A percentile compares a stretch with the other conserved stretches of the same genome.
Conservation (phyloP, 2,113 vertebrate genomes). For the Myocastor coypus region DNA sequence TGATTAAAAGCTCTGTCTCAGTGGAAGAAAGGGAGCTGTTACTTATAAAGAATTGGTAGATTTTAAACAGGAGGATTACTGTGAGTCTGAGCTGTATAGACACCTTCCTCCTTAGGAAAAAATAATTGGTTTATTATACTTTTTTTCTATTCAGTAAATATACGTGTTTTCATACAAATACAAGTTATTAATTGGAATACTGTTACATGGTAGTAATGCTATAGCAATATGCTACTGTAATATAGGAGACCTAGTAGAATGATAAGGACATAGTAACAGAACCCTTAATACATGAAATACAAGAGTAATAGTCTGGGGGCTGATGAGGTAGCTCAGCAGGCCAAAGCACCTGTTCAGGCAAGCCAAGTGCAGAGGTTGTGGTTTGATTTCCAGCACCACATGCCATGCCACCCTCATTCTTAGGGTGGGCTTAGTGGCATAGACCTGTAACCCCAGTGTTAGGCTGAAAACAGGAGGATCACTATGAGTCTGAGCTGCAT, state of each 20-base stretch:
- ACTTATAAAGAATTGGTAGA: neutral
- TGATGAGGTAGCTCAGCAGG: no score
- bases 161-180: constrained; percentile 6
- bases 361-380: no score
- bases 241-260: neutral
- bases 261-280: constrained; percentile 1
- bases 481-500: no score
- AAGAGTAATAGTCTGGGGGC: constrained; percentile 4
- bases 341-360: no score
- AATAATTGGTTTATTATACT: neutral
- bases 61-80: no score
- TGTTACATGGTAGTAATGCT: no score
- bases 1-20: constrained; percentile 15
- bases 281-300: neutral
- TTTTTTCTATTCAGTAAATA: neutral
- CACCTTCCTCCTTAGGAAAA: neutral
- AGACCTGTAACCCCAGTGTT: no score
- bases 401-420: no score
- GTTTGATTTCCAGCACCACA: no score
- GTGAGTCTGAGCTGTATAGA: no score
- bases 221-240: neutral
- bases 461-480: no score
- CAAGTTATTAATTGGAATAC: neutral
- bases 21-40: neutral
- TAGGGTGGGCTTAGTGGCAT: no score